These are phyloP conservation scores for Allygus modestus DNA, from an alignment of 2,888 invertebrate species.

Conservation along the genomic window DNA sequence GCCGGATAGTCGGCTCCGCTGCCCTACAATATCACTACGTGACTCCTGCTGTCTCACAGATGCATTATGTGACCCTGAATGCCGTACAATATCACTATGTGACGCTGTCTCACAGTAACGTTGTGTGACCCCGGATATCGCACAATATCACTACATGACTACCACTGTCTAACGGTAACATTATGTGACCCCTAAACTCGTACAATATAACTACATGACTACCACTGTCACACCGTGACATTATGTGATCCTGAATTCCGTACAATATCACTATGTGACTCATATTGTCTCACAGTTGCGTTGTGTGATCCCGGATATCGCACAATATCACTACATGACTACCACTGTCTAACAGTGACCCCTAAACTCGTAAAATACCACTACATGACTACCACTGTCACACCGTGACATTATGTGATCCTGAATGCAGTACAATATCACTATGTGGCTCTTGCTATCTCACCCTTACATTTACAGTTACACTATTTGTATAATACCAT, in stretches of 20 bases:
- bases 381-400: neutral
- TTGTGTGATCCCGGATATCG: neutral
- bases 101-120: neutral
- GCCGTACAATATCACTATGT: neutral
- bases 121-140: neutral
- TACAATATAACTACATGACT: neutral
- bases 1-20: conserved; percentile 24
- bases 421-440: neutral
- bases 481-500: too few species aligned
- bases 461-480: too few species aligned
- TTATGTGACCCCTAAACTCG: neutral
- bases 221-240: neutral
- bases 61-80: neutral
- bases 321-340: conserved; percentile 1
- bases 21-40: conserved; percentile 15
- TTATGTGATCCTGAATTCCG: neutral
- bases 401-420: neutral
- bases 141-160: conserved; percentile 11
- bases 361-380: neutral
- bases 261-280: conserved; percentile 11
- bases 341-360: neutral
- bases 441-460: neutral
- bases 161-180: neutral
- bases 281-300: neutral
- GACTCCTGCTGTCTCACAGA: neutral